phyloP scores from a whole-genome alignment of 2,113 vertebrate species.

The Chlorocebus sabaeus region DNA sequence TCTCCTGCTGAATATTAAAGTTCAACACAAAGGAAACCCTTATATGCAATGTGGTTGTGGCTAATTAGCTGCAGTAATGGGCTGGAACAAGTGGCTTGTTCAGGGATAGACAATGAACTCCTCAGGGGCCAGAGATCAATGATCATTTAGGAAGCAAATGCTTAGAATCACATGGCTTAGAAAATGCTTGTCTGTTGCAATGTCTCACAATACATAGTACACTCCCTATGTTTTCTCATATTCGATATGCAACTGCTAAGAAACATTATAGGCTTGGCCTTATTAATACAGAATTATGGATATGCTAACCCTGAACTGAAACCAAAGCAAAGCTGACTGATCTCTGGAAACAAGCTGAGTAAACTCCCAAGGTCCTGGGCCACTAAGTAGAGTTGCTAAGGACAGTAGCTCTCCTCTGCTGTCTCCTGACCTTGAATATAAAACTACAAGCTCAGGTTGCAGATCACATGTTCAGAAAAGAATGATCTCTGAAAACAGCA shows the following conservation, averaged over 20 bases:
- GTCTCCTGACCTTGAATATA: not conserved
- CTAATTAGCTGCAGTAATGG: constrained; percentile 61
- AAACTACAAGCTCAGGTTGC: not conserved
- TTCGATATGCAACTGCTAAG: not conserved
- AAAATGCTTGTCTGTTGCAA: not conserved
- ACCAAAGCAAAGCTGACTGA: not conserved
- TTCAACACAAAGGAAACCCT: constrained; percentile 36
- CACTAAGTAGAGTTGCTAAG: not conserved
- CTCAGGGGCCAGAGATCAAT: constrained; percentile 44
- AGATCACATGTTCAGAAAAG: not conserved
- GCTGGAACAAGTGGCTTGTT: constrained; percentile 48
- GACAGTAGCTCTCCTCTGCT: not conserved
- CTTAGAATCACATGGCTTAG: constrained; percentile 11
- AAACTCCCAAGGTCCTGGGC: not conserved
- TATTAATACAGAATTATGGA: not conserved
- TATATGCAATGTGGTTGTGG: constrained; percentile 56
- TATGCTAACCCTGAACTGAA: not conserved
- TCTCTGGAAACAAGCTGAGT: not conserved
- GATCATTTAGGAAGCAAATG: constrained; percentile 48
- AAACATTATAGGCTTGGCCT: not conserved
- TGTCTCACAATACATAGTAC: not conserved
- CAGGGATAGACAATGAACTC: constrained; percentile 51
- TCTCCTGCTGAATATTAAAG: constrained; percentile 66
- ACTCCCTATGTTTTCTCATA: not conserved
- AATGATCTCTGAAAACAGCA: not conserved